Base-by-base conservation (phyloP, 2,797 vertebrate genomes). In the Staurois parvus region DNA sequence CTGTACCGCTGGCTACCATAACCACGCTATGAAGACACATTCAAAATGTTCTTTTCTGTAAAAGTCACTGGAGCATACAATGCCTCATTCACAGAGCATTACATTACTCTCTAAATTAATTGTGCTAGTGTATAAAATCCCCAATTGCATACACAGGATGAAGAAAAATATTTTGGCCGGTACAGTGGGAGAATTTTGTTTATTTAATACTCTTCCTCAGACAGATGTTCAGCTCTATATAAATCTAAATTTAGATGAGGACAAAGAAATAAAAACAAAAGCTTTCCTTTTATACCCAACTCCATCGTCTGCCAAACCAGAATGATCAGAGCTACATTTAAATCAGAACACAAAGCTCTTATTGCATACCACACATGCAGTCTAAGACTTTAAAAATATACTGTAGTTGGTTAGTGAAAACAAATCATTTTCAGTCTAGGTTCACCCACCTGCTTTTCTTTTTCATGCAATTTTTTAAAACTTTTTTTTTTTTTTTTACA, bases 211-310 rank as follows among this genome's bases (percentile, higher is more conserved):
- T 37, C 40, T 78, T 74, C 70, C 62, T 52, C 45, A 56, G 70
- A 67, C 70, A 64, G 42, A 56, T 30, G 26, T 52, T 76, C 45
- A 56, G 45, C 76, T 84, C 66, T 72, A 66, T 42, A 66, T 81
- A 80, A 69, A 80, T 76, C 78, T 81, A 81, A 75, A 85, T 85
- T 81, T 85, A 85, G 59, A 80, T 21, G 42, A 59, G n/a, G 40
- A 76, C 72, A 76, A 13, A 74, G 28, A 79, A 77, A 84, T 40
- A 62, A 52, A 76, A 24, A 56, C 9, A 37, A 80, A 73, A 68
- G 56, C 19, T 15, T 62, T 79, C 29, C 1, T 79, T 66, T 74
- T n/a, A 21, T 73, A 79, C 24, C 76, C 37, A 52, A 73, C 62
- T 79, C 59, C 67, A 32, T 28, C 29, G 29, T 21, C 62, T 56